phyloP scores from a whole-genome alignment of 2,888 invertebrate genomes.

The Sinhomidia bicolor region DNA sequence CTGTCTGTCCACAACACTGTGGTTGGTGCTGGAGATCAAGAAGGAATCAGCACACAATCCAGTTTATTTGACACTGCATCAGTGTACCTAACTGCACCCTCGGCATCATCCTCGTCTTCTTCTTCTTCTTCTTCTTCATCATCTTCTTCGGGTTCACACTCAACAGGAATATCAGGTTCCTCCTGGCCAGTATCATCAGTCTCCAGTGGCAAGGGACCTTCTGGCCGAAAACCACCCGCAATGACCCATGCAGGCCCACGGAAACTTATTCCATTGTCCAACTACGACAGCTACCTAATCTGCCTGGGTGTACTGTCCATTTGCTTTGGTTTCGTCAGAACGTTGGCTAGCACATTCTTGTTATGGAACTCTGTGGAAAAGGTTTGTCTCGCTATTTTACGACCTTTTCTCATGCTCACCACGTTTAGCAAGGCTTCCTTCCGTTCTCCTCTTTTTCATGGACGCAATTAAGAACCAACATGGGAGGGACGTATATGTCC shows the following conservation, averaged over 20 bases:
- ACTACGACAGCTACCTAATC: conserved; percentile 68
- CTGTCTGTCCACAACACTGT: conserved; percentile 59
- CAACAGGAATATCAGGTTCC: background rate
- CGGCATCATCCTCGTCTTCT: conserved; percentile 17
- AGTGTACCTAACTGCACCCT: conserved; percentile 47
- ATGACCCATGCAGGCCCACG: conserved; percentile 56
- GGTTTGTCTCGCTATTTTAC: conserved; percentile 65
- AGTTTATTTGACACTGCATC: conserved; percentile 65
- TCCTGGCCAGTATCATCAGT: conserved; percentile 63
- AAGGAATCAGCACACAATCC: conserved; percentile 58
- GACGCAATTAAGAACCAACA: conserved; percentile 4
- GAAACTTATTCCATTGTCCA: conserved; percentile 65
- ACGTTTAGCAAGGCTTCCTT: no score
- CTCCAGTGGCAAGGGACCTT: conserved; percentile 62
- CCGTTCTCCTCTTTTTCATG: background rate
- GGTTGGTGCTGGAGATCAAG: conserved; percentile 47
- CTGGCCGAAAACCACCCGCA: conserved; percentile 54
- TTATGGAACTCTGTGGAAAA: conserved; percentile 77
- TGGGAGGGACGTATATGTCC: background rate
- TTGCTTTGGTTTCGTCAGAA: conserved; percentile 70
- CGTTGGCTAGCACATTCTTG: conserved; percentile 72
- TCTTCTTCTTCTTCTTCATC: conserved; percentile 31
- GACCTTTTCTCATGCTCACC: no score
- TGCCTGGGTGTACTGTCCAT: conserved; percentile 71
- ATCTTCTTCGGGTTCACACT: conserved; percentile 20